Base-by-base conservation (phyloP, 1,140 invertebrate genomes). In the Bombus huntii region DNA sequence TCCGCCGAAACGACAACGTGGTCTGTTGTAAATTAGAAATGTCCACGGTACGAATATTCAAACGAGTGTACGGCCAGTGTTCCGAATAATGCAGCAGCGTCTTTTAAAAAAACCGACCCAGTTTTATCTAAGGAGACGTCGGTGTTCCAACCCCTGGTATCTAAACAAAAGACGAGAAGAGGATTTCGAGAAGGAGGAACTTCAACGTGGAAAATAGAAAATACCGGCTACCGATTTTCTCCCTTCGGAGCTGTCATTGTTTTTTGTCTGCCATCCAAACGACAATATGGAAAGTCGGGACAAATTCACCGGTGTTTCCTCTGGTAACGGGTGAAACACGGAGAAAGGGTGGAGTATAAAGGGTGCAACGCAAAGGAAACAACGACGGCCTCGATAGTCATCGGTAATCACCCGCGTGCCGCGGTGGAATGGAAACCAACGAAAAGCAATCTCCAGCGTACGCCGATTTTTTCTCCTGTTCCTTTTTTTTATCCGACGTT, bases 281-380 rank as follows among this genome's bases (percentile, higher is more conserved):
- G 75, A 65, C 75, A 65, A 78, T 78, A 65, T 65, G 57, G 28
- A 65, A 39, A 44, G 22, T 37, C 75, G 57, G 75, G 75, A 66
- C 25, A 44, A 78, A 65, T 66, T 78, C 59, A 66, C 37, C 75
- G 75, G 59, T 6, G 75, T 53, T 75, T 25, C 44, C 44, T 31
- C 4, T 28, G 73, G n/a, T 22, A 74, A 74, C n/a, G 9, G 42
- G 42, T 34, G 57, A 65, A 42, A 42, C 37, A 39, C 6, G 75
- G 75, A 13, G 37, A 62, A 39, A 62, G 13, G 57, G 15, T 10
- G 57, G 62, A 37, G 75, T 9, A 62, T 66, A 78, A 78, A 78
- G 57, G 59, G 75, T 78, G 75, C 57, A 78, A 78, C 75, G 75
- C 75, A 78, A 78, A 78, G 75, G 57, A 78, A 78, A 66, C 59